Conservation (phyloP, 2,888 invertebrate genomes). For the Torymus texanus region DNA sequence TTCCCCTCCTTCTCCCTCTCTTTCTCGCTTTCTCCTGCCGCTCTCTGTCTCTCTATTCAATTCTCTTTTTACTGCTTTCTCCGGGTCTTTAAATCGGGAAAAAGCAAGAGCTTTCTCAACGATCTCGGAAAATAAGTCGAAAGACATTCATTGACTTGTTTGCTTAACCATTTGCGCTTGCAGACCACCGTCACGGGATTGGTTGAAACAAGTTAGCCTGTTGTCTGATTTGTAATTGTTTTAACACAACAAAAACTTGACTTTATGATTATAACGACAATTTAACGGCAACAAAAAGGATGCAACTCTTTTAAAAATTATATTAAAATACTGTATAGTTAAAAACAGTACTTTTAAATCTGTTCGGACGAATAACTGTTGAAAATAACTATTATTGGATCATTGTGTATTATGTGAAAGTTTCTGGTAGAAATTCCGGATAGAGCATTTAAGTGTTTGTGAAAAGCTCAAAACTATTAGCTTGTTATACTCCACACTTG, state of each 20-base stretch:
- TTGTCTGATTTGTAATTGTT: slow-evolving; percentile 20
- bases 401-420: slow-evolving; percentile 15
- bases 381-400: slow-evolving; percentile 1
- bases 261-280: too few relatives aligned
- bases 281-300: too few relatives aligned
- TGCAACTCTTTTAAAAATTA: too few relatives aligned
- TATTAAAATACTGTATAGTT: too few relatives aligned
- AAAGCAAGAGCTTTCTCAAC: slow-evolving; percentile 12
- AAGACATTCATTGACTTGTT: slow-evolving; percentile 36
- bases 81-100: background rate
- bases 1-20: background rate
- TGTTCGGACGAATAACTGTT: too few relatives aligned
- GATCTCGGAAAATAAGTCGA: background rate
- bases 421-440: slow-evolving; percentile 10
- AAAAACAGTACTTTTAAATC: too few relatives aligned
- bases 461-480: slow-evolving; percentile 51
- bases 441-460: slow-evolving; percentile 31
- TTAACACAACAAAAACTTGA: background rate
- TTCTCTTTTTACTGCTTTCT: background rate
- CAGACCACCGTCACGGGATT: background rate
- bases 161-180: slow-evolving; percentile 1
- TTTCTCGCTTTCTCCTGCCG: too few relatives aligned
- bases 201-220: slow-evolving; percentile 8
- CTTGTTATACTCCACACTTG: slow-evolving; percentile 43
- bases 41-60: too few relatives aligned